These are phyloP conservation scores for Hydrocynus forskahlii DNA, from an alignment of 2,797 vertebrate species.

Conservation along the genomic window DNA sequence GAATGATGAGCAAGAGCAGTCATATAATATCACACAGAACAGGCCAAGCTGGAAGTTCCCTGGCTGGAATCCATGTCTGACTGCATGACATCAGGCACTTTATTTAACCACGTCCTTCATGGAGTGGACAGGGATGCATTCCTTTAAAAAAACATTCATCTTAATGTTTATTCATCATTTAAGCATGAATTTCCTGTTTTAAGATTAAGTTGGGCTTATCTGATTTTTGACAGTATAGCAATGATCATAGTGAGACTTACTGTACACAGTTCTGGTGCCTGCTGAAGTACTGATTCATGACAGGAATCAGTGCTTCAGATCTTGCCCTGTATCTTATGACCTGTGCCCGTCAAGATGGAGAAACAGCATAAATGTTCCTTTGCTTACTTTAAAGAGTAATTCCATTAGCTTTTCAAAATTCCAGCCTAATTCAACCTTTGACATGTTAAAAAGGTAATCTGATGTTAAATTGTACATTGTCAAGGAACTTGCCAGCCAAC, in stretches of 20 bases:
- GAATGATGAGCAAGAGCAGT: neutral
- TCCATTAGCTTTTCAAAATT: no score
- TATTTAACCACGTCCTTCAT: constrained; percentile 2
- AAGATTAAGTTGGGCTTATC: neutral
- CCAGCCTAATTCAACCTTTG: no score
- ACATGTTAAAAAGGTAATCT: no score
- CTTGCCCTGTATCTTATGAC: neutral
- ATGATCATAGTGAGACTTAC: neutral
- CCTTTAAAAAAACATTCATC: neutral
- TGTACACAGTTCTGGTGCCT: constrained; percentile 2
- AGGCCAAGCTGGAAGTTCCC: constrained; percentile 30
- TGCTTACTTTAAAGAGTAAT: no score
- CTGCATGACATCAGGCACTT: constrained; percentile 32
- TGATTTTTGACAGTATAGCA: neutral
- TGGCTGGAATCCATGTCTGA: constrained; percentile 41
- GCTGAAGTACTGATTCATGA: no score
- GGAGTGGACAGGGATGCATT: constrained; percentile 2
- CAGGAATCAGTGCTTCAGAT: neutral
- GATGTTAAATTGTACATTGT: no score
- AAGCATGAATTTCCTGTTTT: neutral
- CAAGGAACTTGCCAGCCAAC: no score
- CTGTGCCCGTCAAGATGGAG: no score
- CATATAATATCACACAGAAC: constrained; percentile 7
- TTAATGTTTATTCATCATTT: neutral
- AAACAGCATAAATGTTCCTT: no score